Evolutionary conservation across 2,888 invertebrate genomes (phyloP), one percentile per base, ranked within the genome.

Genomic region (Callimorpha dominula): DNA sequence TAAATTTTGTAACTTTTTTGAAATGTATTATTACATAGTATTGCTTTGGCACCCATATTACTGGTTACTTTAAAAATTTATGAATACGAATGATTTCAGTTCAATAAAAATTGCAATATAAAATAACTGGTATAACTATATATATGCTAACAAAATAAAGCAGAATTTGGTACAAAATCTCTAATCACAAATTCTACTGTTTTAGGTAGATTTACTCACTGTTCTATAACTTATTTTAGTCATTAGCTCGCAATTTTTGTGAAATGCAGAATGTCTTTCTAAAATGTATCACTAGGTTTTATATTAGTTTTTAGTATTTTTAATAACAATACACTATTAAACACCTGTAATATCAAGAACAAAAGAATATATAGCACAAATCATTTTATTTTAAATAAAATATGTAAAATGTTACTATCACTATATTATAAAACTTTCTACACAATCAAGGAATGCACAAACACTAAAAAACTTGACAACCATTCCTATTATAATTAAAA

Each of bases 391-490:
- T 15, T n/a, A 54, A 14, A n/a, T 40, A 42, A 52, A 40, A 14
- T 49, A 52, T 52, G 12, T 40, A 17, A 50, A 66, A 17, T 31
- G 31, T 40, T 17, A 46, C 11, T 66, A 52, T 40, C 0, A n/a
- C 42, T 54, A n/a, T 67, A n/a, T 52, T 40, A 54, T 42, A 17
- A 54, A 54, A 31, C 9, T 75, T 73, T 78, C 78, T 81, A 79
- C 66, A 49, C 65, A 70, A 65, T 57, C 49, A 75, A 84, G 85
- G 87, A 86, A 86, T 85, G 83, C 78, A 64, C 64, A 74, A 75
- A 73, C 72, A 79, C 70, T 77, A 76, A 80, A n/a, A 77, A 79
- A 67, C 68, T 70, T 77, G 72, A 78, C 72, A 52, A 75, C 68
- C 80, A 82, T 79, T 85, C 80, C 81, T 81, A 81, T 81, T 75